Evolutionary conservation across 53 echinoderm and acorn worm genomes (phyloP).

Genomic region (Zoroaster sp.): DNA sequence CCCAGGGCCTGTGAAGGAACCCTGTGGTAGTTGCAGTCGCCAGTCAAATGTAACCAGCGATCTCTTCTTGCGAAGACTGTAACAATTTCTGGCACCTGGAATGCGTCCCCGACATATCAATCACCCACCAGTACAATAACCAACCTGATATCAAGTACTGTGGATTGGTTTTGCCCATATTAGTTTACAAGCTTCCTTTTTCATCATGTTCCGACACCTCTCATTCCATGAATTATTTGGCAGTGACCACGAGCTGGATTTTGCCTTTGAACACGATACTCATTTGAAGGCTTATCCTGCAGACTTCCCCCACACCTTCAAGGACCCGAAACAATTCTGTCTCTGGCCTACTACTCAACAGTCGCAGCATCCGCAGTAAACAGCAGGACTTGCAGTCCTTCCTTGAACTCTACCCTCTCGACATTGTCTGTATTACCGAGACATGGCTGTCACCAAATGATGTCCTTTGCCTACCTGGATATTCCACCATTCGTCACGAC

Average conservation of each 20-base stretch:
- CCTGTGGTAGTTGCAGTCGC: not conserved
- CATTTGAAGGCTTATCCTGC: not conserved
- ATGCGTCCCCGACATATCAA: not conserved
- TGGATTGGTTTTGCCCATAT: constrained; percentile 18
- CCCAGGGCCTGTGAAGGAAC: not conserved
- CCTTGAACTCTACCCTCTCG: not conserved
- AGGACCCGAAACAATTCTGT: not conserved
- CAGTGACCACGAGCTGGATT: not conserved
- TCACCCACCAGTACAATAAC: not conserved
- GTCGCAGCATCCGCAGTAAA: not conserved
- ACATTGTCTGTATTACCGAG: not conserved
- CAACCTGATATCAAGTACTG: not conserved
- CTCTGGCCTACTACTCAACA: not conserved
- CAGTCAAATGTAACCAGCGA: constrained; percentile 31
- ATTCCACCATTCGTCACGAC: not conserved
- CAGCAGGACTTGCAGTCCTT: not conserved
- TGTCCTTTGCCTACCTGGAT: not conserved
- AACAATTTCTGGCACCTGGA: constrained; percentile 40
- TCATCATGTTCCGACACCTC: not conserved
- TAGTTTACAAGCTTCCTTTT: not conserved
- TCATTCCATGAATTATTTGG: not conserved
- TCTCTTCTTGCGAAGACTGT: constrained; percentile 32
- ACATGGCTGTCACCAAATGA: constrained; percentile 10
- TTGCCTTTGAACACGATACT: not conserved
- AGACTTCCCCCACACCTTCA: not conserved